Conservation (phyloP, 2,797 vertebrate genomes). For the Notamacropus eugenii region DNA sequence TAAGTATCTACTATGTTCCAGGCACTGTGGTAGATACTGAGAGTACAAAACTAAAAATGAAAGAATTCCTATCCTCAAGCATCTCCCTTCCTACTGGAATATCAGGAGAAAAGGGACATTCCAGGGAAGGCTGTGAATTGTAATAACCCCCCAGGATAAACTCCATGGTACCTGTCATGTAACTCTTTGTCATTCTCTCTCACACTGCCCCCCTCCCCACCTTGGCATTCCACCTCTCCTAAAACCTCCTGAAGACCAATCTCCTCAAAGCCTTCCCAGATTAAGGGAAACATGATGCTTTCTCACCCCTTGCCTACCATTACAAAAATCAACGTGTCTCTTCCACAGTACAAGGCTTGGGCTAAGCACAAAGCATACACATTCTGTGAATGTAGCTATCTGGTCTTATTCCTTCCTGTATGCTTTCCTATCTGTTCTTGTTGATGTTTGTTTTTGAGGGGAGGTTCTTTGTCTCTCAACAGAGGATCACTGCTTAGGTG, state of each 20-base stretch:
- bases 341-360: not conserved
- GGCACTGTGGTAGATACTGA: not conserved
- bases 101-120: not conserved
- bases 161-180: not conserved
- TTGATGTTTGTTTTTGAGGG: not conserved
- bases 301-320: not conserved
- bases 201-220: too few relatives aligned
- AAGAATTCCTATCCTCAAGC: not conserved
- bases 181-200: slow-evolving; percentile 17
- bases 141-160: not conserved
- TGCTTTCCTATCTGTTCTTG: slow-evolving; percentile 10
- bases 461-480: slow-evolving; percentile 8
- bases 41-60: not conserved
- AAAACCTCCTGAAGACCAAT: not conserved
- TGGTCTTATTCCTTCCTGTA: slow-evolving; percentile 28
- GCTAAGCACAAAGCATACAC: not conserved
- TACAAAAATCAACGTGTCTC: not conserved
- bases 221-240: not conserved
- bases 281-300: not conserved
- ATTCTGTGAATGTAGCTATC: not conserved
- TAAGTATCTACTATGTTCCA: not conserved
- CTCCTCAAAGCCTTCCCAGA: not conserved
- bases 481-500: not conserved
- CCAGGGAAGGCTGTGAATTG: too few relatives aligned
- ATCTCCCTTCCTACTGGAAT: not conserved